Base-by-base conservation (phyloP, 1,140 invertebrate genomes). In the Drosophila pallidifrons region DNA sequence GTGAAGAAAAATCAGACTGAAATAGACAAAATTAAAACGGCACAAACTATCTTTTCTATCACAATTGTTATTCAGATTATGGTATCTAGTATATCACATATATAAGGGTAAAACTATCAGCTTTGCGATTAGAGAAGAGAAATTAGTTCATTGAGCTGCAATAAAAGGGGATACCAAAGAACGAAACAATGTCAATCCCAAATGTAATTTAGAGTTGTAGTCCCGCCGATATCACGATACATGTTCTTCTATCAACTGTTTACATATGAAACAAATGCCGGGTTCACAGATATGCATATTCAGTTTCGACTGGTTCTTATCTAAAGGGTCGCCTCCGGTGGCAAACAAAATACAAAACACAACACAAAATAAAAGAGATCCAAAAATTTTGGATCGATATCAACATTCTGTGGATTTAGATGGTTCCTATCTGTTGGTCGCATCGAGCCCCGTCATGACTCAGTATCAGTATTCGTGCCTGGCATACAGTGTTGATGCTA, bases 331-430 rank as follows among this genome's bases (percentile, higher is more conserved):
- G n/a, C 11, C 41, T 43, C n/a, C n/a, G 41, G n/a, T 11, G 32
- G 35, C n/a, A 45, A 71, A 64, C 20, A 71, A 57, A 72, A 65
- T 15, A 47, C 15, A 47, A 47, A 16, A 46, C 7, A 32, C 30
- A 45, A 35, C 54, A 55, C 1, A 66, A 58, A 67, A 67, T 4
- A 51, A 35, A 35, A 35, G 30, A 49, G 32, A 10, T 15, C 54
- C 70, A 63, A 51, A 60, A 67, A n/a, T 5, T 38, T 52, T 60
- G 46, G 70, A 68, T 73, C 70, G 70, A 73, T 73, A 73, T 73
- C 38, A 52, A 38, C 30, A 10, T 11, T 28, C 49, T 47, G 16
- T 20, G 16, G 20, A 35, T 41, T 35, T 30, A n/a, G 20, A 35
- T 41, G 20, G 41, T 64, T 15, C 47, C 49, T 64, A 64, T 64